Conservation (phyloP, 2,888 invertebrate species). For the Catocala sponsa region DNA sequence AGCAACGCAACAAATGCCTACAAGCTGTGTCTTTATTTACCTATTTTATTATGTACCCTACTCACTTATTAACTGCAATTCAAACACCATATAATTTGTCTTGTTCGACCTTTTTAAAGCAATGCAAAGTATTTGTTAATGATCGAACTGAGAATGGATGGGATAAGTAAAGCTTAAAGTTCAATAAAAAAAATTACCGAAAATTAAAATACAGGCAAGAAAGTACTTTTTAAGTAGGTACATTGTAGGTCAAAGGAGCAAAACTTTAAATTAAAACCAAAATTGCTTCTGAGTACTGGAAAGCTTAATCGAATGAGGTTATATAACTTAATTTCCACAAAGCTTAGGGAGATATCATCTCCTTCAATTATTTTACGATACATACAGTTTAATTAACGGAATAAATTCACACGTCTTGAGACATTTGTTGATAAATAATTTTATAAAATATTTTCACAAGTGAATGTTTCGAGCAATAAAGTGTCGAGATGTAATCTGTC, state of each 20-base stretch:
- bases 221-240: constrained; percentile 9
- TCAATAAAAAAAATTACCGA: constrained; percentile 3
- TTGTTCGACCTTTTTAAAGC: neutral
- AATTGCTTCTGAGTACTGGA: constrained; percentile 6
- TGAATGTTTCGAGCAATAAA: constrained; percentile 50
- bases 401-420: constrained; percentile 40
- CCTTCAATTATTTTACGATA: constrained; percentile 31
- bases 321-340: neutral
- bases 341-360: neutral
- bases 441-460: constrained; percentile 33
- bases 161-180: neutral
- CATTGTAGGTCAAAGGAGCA: constrained; percentile 12
- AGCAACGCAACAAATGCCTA: constrained; percentile 66
- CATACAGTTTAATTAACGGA: constrained; percentile 34
- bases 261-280: constrained; percentile 5
- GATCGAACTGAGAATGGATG: neutral
- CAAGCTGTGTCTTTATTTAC: constrained; percentile 63
- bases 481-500: constrained; percentile 66
- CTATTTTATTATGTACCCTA: constrained; percentile 51
- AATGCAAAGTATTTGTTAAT: constrained; percentile 7
- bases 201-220: constrained; percentile 6
- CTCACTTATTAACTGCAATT: constrained; percentile 25
- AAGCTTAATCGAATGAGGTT: neutral
- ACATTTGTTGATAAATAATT: constrained; percentile 19
- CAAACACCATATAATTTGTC: constrained; percentile 10